A percentile compares a stretch with the other conserved stretches of the same genome.
Conservation (phyloP, 2,113 vertebrate genomes). For the Mola mola region DNA sequence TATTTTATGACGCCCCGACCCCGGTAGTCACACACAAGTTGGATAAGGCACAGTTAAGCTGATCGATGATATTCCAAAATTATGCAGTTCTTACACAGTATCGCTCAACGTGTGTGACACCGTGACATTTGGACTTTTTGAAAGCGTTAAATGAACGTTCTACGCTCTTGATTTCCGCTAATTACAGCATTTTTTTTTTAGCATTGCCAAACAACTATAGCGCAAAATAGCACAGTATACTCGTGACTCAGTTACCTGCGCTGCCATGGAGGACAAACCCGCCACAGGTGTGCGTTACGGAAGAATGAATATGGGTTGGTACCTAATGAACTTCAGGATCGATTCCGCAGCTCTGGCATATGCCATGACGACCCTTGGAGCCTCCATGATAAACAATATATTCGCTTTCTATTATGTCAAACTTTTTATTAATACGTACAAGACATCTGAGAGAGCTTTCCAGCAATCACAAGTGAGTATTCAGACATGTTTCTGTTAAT, state of each 20-base stretch:
- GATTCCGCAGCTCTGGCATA: conserved; percentile 85
- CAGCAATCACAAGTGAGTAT: conserved; percentile 87
- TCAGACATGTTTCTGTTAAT: too few relatives aligned
- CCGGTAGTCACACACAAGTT: too few relatives aligned
- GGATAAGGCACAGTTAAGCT: too few relatives aligned
- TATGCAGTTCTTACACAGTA: too few relatives aligned
- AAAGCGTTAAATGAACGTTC: too few relatives aligned
- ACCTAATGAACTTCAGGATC: conserved; percentile 59
- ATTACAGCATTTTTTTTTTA: too few relatives aligned
- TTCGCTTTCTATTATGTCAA: conserved; percentile 95
- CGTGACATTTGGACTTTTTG: not conserved
- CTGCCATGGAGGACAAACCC: conserved; percentile 32
- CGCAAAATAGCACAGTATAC: too few relatives aligned
- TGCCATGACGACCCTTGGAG: conserved; percentile 88
- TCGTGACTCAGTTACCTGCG: not conserved
- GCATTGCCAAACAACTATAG: too few relatives aligned
- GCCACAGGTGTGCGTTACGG: not conserved
- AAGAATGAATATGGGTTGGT: conserved; percentile 57
- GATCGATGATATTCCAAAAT: too few relatives aligned
- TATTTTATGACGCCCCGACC: not conserved
- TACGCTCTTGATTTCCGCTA: too few relatives aligned
- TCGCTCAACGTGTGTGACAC: too few relatives aligned
- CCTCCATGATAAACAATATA: conserved; percentile 90
- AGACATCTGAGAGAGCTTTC: conserved; percentile 88
- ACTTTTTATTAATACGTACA: conserved; percentile 88